Base-by-base conservation (phyloP, 2,888 invertebrate genomes). In the Acrocera orbiculus region DNA sequence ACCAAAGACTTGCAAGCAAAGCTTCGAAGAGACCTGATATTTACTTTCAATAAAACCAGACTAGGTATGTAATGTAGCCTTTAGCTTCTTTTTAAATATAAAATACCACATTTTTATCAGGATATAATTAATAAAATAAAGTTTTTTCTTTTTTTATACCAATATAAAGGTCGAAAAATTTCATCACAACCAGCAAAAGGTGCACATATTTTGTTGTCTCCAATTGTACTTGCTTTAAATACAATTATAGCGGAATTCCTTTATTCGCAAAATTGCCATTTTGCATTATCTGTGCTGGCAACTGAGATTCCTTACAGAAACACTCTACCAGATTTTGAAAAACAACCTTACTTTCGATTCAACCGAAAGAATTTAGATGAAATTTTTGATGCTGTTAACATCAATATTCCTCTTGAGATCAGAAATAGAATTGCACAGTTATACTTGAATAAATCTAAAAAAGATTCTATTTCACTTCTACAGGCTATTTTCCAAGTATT, bases 221-320 rank as follows among this genome's bases (percentile, higher is more conserved):
- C 59, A 2, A 27, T 58, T 27, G 39, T 48, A 5, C 35, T 55
- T 36, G 51, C 49, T 0, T 31, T 59, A 27, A 54, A 58, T 37
- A 56, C 56, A 2, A 44, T 60, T n/a, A 54, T 58, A 1, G 56
- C 58, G 1, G 60, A 60, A 38, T 60, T 58, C 34, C 48, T 61
- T 4, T 55, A 56, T 35, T 48, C 49, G 5, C 53, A 59, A 38
- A 54, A 57, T 36, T 58, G 55, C 30, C 59, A 57, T 34, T 58
- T 54, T 25, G 47, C 58, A 7, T 41, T 60, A 7, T 59, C 60
- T 2, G 57, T 58, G 8, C 58, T 54, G 44, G 53, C 53, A 38
- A 53, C 54, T 3, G 60, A 61, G 44, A 48, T 53, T 16, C 56
- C 56, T 4, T 52, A 50, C 35, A 52, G 52, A 3, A 50, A 54